Base-by-base conservation (phyloP, 2,113 vertebrate genomes). In the Serilophus lunatus region DNA sequence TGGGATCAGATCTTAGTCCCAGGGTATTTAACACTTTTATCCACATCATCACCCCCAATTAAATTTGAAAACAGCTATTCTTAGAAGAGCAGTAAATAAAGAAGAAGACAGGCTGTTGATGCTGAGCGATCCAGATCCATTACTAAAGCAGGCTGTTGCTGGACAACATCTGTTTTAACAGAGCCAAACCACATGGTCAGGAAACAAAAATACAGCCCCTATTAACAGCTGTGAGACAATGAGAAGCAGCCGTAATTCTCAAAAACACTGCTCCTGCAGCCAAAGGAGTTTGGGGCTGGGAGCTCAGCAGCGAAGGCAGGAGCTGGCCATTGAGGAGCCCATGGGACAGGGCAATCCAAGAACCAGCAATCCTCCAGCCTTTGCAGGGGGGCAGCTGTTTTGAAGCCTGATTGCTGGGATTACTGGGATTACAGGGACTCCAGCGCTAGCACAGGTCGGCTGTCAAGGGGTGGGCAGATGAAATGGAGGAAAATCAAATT, bases 31-130 rank as follows among this genome's bases (percentile, higher is more conserved):
- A 57, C 86, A 82, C 89, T 92, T 95, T 51, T 89, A 92, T 87
- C 57, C 74, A 91, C 72, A 83, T 72, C 89, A 56, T 86, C 76
- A 87, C 78, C 70, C 65, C n/a, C 74, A 92, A 87, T 91, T 84
- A 82, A 60, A 84, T 92, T 33, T 89, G 86, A 86, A 95, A 93
- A 75, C n/a, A 82, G 81, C 86, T 95, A 92, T 85, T 89, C 81
- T 91, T 91, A 89, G 94, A 92, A 79, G 44, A 92, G 74, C 91
- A 84, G 74, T 89, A 95, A 93, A 95, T 93, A 92, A 91, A 94
- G 86, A 88, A 1, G 26, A 95, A 83, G 93, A 86, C 92, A 90
- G 71, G 76, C 49, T 2, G 3, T 18, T 75, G 91, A 92, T 84
- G 77, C 56, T 0, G 2, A 83, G 76, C 2, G 8, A 86, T 83